Evolutionary conservation across 2,113 vertebrate genomes (phyloP).

Genomic region (Barbus barbus): DNA sequence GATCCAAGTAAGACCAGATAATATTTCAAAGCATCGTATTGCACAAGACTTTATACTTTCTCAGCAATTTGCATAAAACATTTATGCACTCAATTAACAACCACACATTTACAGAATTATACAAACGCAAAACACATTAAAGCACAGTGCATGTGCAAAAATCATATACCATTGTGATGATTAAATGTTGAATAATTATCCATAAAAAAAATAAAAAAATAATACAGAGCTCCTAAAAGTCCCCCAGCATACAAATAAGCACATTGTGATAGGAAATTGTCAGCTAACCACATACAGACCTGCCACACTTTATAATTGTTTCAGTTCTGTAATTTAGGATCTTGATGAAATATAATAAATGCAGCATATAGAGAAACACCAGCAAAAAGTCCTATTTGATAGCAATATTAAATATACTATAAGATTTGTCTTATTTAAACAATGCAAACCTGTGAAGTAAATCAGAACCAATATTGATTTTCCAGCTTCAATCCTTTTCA

Average conservation of each 20-base stretch:
- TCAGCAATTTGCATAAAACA: constrained; percentile 23
- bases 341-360: not conserved
- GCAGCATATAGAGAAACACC: not conserved
- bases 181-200: not conserved
- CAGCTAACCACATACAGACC: no score
- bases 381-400: not conserved
- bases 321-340: not conserved
- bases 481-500: not conserved
- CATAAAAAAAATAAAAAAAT: not conserved
- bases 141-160: not conserved
- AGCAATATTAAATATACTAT: not conserved
- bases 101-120: not conserved
- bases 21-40: not conserved
- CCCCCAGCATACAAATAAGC: not conserved
- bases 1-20: not conserved
- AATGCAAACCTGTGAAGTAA: not conserved
- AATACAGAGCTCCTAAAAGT: not conserved
- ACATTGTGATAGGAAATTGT: not conserved
- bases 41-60: constrained; percentile 22
- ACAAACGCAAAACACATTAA: constrained; percentile 1
- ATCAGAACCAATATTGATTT: not conserved
- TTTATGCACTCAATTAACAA: constrained; percentile 11
- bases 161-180: not conserved
- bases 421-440: not conserved
- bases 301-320: not conserved